A percentile compares a stretch with the other conserved stretches of the same genome.
These are phyloP conservation scores for Kryptopterus vitreolus DNA, from an alignment of 2,797 vertebrate genomes.

Conservation along the genomic window DNA sequence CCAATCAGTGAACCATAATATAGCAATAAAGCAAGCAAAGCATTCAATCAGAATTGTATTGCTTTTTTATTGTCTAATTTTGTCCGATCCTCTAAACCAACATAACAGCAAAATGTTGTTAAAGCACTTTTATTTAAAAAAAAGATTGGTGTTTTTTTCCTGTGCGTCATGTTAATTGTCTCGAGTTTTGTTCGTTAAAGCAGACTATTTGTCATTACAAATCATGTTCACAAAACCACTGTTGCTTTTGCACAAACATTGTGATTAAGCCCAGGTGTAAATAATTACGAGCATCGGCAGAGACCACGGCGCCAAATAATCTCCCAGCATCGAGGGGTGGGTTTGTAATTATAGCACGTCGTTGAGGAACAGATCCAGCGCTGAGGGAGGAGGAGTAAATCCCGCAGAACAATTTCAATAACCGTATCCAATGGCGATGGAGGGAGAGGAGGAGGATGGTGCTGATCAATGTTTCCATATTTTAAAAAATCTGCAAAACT, in stretches of 20 bases:
- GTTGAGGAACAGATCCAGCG: constrained; percentile 30
- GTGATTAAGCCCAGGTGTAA: constrained; percentile 49
- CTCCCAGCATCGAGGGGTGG: constrained; percentile 30
- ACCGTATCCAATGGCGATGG: constrained; percentile 25
- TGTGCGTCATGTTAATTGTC: not conserved
- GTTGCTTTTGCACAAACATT: constrained; percentile 30
- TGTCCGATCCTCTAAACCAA: no score
- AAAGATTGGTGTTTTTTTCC: not conserved
- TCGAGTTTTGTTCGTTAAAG: not conserved
- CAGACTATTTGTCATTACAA: constrained; percentile 4
- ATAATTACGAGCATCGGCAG: constrained; percentile 44
- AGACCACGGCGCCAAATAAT: constrained; percentile 40
- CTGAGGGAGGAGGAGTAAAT: constrained; percentile 38
- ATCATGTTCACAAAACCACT: constrained; percentile 5
- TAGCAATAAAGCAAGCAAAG: no score
- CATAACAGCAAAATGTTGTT: no score
- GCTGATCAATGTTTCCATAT: not conserved
- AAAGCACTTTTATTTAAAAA: not conserved
- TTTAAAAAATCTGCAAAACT: no score
- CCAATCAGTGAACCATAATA: no score
- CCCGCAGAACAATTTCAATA: constrained; percentile 28
- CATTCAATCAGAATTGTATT: not conserved
- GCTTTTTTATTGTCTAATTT: not conserved
- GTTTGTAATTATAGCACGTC: constrained; percentile 41
- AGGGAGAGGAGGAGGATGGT: constrained; percentile 45